A percentile compares a stretch with the other conserved stretches of the same genome.
Evolutionary conservation across 2,113 vertebrate species (phyloP).

Genomic region (Bufo bufo): DNA sequence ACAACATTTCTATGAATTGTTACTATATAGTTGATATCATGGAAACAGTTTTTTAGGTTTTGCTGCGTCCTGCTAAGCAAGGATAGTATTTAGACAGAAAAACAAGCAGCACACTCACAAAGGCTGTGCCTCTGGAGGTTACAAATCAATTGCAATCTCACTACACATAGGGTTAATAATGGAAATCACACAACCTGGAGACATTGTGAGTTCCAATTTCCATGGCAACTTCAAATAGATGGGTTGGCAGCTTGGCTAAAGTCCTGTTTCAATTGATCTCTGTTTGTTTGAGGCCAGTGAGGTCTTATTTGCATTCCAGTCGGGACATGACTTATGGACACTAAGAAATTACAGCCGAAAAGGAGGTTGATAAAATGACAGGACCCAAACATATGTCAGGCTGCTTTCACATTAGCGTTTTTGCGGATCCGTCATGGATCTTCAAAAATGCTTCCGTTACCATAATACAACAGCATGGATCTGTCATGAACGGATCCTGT

Average conservation of each 20-base stretch:
- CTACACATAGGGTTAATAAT: constrained; percentile 64
- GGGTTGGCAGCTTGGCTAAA: constrained; percentile 16
- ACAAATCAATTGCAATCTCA: constrained; percentile 67
- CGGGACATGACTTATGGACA: constrained; percentile 26
- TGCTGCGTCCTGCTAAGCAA: neutral
- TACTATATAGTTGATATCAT: neutral
- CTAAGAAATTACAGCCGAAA: neutral
- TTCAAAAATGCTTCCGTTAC: no score
- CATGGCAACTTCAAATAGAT: constrained; percentile 65
- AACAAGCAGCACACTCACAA: constrained; percentile 39
- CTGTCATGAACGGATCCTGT: no score
- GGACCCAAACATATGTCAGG: neutral
- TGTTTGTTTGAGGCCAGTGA: constrained; percentile 34
- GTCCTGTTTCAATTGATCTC: constrained; percentile 48
- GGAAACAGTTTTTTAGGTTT: neutral
- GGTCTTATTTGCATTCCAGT: constrained; percentile 26
- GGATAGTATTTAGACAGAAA: constrained; percentile 17
- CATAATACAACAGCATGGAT: no score
- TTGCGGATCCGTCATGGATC: no score
- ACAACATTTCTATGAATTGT: neutral
- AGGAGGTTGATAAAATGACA: neutral
- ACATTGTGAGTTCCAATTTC: constrained; percentile 50
- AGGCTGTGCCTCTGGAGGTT: constrained; percentile 60
- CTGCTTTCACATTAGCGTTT: no score
- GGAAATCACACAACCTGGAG: constrained; percentile 61